These are phyloP conservation scores for Empidonax alnorum DNA, from an alignment of 2,113 vertebrate species.

Conservation along the genomic window DNA sequence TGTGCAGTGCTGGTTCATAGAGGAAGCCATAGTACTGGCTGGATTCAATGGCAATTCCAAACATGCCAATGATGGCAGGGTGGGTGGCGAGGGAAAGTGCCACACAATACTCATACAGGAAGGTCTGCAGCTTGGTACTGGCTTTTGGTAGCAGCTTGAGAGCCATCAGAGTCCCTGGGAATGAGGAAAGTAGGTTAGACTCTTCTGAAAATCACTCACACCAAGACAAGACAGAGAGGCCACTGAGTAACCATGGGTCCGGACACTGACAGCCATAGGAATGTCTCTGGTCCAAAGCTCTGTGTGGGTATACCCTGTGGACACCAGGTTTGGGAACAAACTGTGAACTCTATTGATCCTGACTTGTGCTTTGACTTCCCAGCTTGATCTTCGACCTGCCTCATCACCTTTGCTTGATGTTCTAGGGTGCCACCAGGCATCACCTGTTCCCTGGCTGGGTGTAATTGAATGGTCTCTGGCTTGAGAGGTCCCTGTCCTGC, in stretches of 20 bases:
- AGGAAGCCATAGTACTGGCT: conserved; percentile 88
- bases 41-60: conserved; percentile 91
- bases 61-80: conserved; percentile 86
- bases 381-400: background rate
- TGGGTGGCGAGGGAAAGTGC: conserved; percentile 88
- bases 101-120: conserved; percentile 92
- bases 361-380: background rate
- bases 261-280: background rate
- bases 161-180: conserved; percentile 89
- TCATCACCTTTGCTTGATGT: background rate
- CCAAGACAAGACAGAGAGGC: background rate
- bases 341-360: background rate
- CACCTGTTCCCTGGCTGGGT: background rate
- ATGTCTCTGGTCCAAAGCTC: background rate
- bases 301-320: background rate
- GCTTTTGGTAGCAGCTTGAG: conserved; percentile 92
- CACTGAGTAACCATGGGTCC: background rate
- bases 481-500: background rate
- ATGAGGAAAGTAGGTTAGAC: background rate
- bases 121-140: conserved; percentile 88
- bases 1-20: conserved; percentile 86
- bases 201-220: background rate
- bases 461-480: background rate
- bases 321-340: background rate
- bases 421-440: background rate